Evolutionary conservation across 2,888 invertebrate species (phyloP).

Genomic region (Cylloceria caligata): DNA sequence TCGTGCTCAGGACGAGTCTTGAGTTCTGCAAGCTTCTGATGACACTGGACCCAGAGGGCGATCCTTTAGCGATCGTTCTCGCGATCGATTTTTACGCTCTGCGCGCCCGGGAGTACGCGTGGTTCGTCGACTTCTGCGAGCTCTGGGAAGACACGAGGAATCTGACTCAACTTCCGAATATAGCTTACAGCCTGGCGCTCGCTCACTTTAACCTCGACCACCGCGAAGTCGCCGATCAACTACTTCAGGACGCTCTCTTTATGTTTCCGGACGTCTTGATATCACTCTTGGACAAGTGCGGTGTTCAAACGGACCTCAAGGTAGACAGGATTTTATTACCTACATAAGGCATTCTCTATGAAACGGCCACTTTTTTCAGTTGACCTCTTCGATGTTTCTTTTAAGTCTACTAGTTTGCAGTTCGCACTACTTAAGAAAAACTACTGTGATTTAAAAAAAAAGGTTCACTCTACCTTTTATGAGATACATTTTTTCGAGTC

Average conservation of each 20-base stretch:
- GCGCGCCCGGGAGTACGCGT: constrained; percentile 90
- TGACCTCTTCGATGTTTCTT: too few relatives aligned
- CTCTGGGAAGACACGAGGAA: constrained; percentile 88
- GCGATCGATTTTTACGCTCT: constrained; percentile 94
- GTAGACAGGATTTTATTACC: constrained; percentile 76
- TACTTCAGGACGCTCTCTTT: constrained; percentile 91
- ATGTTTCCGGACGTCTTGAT: constrained; percentile 93
- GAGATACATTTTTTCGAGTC: too few relatives aligned
- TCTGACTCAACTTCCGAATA: constrained; percentile 93
- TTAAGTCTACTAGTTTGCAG: too few relatives aligned
- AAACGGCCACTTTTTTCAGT: neutral
- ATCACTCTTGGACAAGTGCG: constrained; percentile 91
- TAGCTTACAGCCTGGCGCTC: constrained; percentile 92
- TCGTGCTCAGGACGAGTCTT: constrained; percentile 89
- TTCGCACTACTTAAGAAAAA: too few relatives aligned
- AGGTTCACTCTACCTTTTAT: too few relatives aligned
- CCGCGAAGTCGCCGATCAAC: constrained; percentile 86
- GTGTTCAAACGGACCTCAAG: constrained; percentile 89
- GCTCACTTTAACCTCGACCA: constrained; percentile 88
- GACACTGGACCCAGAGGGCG: constrained; percentile 90
- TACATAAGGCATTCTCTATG: too few relatives aligned
- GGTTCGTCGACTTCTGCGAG: constrained; percentile 88
- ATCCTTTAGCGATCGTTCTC: constrained; percentile 91
- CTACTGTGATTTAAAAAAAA: too few relatives aligned
- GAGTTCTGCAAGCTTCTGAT: constrained; percentile 94